A percentile compares a stretch with the other conserved stretches of the same genome.
phyloP scores from a whole-genome alignment of 2,113 vertebrate species.

The Callopanchax toddi region DNA sequence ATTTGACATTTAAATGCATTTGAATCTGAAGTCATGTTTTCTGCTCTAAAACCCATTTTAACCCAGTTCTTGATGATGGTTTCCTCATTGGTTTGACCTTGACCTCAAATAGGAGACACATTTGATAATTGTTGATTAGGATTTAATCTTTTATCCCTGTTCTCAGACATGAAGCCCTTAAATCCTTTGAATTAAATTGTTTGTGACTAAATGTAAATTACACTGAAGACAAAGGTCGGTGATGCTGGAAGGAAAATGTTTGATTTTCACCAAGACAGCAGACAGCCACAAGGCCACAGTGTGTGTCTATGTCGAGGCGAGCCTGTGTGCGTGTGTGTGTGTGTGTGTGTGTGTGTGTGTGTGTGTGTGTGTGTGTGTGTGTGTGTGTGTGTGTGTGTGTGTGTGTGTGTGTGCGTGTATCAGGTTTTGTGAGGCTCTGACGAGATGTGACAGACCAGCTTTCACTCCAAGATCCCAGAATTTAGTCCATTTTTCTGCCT shows the following conservation, averaged over 20 bases:
- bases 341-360: conserved; percentile 51
- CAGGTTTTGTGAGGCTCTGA: conserved; percentile 82
- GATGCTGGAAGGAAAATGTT: conserved; percentile 42
- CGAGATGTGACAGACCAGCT: conserved; percentile 82
- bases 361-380: conserved; percentile 60
- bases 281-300: conserved; percentile 64
- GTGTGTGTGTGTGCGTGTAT: conserved; percentile 71
- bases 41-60: too few relatives aligned
- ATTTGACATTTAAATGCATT: too few relatives aligned
- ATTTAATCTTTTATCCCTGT: too few relatives aligned
- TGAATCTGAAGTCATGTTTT: too few relatives aligned
- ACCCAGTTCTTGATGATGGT: too few relatives aligned
- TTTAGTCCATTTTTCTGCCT: conserved; percentile 86
- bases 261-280: conserved; percentile 60
- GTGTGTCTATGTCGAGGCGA: conserved; percentile 62
- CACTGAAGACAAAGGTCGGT: conserved; percentile 19
- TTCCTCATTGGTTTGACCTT: too few relatives aligned
- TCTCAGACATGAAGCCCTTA: too few relatives aligned
- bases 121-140: too few relatives aligned
- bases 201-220: too few relatives aligned
- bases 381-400: conserved; percentile 57
- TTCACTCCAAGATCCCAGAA: conserved; percentile 78
- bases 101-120: too few relatives aligned
- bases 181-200: too few relatives aligned
- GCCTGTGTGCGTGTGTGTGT: conserved; percentile 65